Percentiles rank a stretch among this genome's conserved stretches.
Evolutionary conservation across 1,140 invertebrate genomes (phyloP).

Genomic region (Dryas iulia): DNA sequence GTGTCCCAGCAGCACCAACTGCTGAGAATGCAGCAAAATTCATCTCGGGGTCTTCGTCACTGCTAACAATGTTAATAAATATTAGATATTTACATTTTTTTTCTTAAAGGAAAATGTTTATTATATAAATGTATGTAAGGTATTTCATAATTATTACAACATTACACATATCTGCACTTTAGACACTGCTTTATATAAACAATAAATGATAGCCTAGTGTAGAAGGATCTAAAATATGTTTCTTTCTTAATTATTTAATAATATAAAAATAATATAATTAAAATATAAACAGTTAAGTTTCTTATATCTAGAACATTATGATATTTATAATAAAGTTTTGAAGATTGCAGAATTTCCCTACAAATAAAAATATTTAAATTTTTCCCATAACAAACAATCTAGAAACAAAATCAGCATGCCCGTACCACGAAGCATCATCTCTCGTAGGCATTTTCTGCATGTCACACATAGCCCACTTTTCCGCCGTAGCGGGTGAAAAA

Average conservation of each 20-base stretch:
- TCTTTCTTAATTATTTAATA: too few species aligned
- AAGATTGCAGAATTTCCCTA: too few species aligned
- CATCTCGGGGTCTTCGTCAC: conserved; percentile 70
- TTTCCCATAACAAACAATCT: conserved; percentile 13
- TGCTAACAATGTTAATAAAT: conserved; percentile 29
- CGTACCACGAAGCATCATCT: conserved; percentile 74
- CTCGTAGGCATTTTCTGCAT: conserved; percentile 75
- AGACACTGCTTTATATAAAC: too few species aligned
- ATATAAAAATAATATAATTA: too few species aligned
- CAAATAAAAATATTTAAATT: too few species aligned
- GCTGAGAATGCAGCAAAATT: conserved; percentile 70
- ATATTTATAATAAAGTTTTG: too few species aligned
- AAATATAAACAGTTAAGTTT: neutral
- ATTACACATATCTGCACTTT: too few species aligned
- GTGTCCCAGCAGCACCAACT: conserved; percentile 53
- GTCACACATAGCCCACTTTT: conserved; percentile 63
- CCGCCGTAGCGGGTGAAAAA: conserved; percentile 53
- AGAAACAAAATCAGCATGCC: conserved; percentile 31
- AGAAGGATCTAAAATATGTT: too few species aligned
- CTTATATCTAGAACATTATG: neutral
- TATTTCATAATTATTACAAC: neutral
- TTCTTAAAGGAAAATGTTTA: neutral
- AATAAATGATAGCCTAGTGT: too few species aligned
- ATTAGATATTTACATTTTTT: neutral
- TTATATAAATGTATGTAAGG: neutral